Evolutionary conservation across 2,113 vertebrate genomes (phyloP), one percentile per base, ranked within the genome.

Genomic region (Cryptotis parvus): DNA sequence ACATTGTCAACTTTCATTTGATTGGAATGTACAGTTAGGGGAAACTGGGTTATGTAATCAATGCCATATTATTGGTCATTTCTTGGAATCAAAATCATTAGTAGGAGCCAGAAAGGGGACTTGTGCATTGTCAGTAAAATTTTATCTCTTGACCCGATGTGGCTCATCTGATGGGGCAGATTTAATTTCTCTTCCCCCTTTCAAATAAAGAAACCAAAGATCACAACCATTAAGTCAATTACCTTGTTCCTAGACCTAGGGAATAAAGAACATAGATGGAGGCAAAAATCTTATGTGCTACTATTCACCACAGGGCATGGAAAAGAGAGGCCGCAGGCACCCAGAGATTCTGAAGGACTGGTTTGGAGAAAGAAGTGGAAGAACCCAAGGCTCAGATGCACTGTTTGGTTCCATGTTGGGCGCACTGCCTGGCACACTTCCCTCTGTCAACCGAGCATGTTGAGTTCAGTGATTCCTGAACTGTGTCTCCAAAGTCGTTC

Each of bases 11-110:
- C 11, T 75, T 49, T 4, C 15, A 55, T 29, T 29, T 91, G 26
- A 77, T 66, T 77, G 29, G 29, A 93, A 89, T 73, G 58, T 86
- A 66, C 80, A 70, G 52, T 72, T 52, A 73, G 29, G 26, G 16
- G 84, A 91, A 73, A 73, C 24, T 58, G 81, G 14, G 39, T 22
- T 72, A 33, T 26, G 9, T 9, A 3, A 80, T 39, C 72, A 33
- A 66, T 27, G 35, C 39, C 55, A 76, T 66, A 27, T 58, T 16
- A 70, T 52, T 41, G 27, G 20, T n/a, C 31, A 43, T 69, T 84
- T 79, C 33, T 27, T 2, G 61, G 10, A 84, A 80, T n/a, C 70
- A 65, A 7, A 43, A 45, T 69, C 15, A 65, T 20, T 76, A 15
- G 7, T 61, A 66, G 11, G 31, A 74, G 18, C 5, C 37, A 49